These are phyloP conservation scores for Electrophaes corylata DNA, from an alignment of 2,888 invertebrate species.

Conservation along the genomic window DNA sequence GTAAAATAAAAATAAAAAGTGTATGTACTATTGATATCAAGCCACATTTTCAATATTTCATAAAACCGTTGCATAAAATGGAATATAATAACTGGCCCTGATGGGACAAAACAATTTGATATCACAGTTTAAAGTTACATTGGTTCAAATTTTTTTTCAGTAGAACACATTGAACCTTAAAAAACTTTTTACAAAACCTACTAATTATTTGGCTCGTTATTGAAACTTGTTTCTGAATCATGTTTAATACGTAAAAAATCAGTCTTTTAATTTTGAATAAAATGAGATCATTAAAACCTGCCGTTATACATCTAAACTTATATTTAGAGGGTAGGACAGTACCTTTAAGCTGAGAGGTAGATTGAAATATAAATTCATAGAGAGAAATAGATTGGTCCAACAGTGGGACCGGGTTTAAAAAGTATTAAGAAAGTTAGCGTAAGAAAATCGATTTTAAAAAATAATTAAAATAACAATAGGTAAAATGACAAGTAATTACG, in stretches of 20 bases:
- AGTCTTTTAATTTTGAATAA: slow-evolving; percentile 45
- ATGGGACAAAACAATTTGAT: slow-evolving; percentile 3
- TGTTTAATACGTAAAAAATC: slow-evolving; percentile 35
- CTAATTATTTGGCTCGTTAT: slow-evolving; percentile 15
- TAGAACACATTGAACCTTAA: not conserved
- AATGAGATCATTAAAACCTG: slow-evolving; percentile 28
- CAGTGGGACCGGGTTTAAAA: not conserved
- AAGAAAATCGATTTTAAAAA: not conserved
- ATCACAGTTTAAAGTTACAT: slow-evolving; percentile 16
- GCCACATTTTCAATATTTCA: not conserved
- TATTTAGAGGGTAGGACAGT: not conserved
- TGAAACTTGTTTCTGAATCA: slow-evolving; percentile 8
- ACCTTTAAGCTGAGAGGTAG: slow-evolving; percentile 6
- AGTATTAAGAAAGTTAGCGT: not conserved
- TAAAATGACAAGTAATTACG: no score
- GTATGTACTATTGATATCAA: not conserved
- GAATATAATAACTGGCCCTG: slow-evolving; percentile 4
- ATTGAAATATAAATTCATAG: not conserved
- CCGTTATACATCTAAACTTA: slow-evolving; percentile 1
- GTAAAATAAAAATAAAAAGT: slow-evolving; percentile 5
- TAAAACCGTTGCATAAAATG: not conserved
- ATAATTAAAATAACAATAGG: not conserved
- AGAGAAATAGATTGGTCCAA: not conserved
- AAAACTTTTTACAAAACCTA: slow-evolving; percentile 1
- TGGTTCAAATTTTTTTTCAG: not conserved